Evolutionary conservation across 2,113 vertebrate species (phyloP).

Genomic region (Xenopus laevis): DNA sequence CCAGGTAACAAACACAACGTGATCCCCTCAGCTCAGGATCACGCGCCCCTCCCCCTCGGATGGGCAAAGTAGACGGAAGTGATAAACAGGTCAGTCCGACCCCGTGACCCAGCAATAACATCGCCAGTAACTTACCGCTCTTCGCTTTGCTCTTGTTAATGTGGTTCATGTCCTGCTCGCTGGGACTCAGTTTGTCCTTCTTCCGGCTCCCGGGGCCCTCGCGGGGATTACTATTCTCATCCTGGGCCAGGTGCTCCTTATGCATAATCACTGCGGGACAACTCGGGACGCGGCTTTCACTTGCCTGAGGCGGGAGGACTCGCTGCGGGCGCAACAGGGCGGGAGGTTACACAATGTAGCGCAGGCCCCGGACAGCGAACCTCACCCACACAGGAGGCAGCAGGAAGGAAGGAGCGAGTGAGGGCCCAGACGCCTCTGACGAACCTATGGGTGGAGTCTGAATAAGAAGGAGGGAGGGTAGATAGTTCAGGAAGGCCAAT

Average conservation of each 20-base stretch:
- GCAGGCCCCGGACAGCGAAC: neutral
- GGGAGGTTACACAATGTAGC: neutral
- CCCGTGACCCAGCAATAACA: too few species aligned
- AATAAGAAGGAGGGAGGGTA: neutral
- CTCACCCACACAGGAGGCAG: constrained; percentile 33
- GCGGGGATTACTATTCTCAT: constrained; percentile 37
- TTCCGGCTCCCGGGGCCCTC: constrained; percentile 25
- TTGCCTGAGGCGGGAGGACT: neutral
- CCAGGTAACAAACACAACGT: too few species aligned
- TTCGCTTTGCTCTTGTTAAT: constrained; percentile 24
- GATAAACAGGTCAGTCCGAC: too few species aligned
- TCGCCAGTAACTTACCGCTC: neutral
- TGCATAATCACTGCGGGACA: constrained; percentile 12
- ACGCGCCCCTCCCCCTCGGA: too few species aligned
- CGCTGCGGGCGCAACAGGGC: neutral
- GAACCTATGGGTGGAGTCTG: neutral
- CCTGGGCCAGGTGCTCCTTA: constrained; percentile 39
- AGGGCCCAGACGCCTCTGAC: neutral
- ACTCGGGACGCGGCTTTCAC: too few species aligned
- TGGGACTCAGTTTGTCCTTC: constrained; percentile 29
- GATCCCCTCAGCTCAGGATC: too few species aligned
- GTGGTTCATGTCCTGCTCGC: constrained; percentile 41
- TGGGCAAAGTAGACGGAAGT: too few species aligned
- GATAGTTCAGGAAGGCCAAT: neutral
- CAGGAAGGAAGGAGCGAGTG: constrained; percentile 21